Base-by-base conservation (phyloP, 2,888 invertebrate species). In the Eilema sororculum region DNA sequence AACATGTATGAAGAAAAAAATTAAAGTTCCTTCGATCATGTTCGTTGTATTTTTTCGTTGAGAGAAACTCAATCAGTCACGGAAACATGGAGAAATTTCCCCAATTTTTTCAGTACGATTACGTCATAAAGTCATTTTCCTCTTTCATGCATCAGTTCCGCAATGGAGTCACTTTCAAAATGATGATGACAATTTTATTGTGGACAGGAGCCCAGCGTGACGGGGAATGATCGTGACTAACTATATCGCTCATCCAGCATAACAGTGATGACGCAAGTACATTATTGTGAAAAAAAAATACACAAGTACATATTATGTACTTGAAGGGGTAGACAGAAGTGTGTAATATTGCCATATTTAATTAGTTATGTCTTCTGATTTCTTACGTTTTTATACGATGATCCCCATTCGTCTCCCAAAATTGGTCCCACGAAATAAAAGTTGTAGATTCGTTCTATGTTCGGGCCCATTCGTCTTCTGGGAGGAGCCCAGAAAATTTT, bases 131-230 rank as follows among this genome's bases (percentile, higher is more conserved):
- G 6, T 67, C 22, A 69, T 74, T 80, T 60, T 73, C 68, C 75
- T 61, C 28, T 67, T 75, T 74, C 68, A 30, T 66, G 59, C 65
- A 65, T 66, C 71, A 65, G 25, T 80, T 78, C 68, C 73, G 75
- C 74, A 80, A 80, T 75, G 74, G 75, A 76, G 66, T 78, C 74
- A 73, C 82, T 82, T 80, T 79, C 79, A 69, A 73, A 79, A 79
- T 72, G 65, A 79, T 72, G 65, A 73, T 73, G 69, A 71, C 82
- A 77, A 80, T 80, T 79, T 76, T 72, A 71, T 71, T 76, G 78
- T 78, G 73, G 71, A 74, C 82, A 84, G 81, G 82, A 78, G 74
- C 57, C n/a, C 78, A 74, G 84, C 85, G 82, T 87, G 85, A 86
- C 87, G 79, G 78, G 76, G 72, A 24, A 12, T 65, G 46, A 25